Evolutionary conservation across 2,113 vertebrate species (phyloP), one percentile per base, ranked within the genome.

Genomic region (Istiophorus platypterus): DNA sequence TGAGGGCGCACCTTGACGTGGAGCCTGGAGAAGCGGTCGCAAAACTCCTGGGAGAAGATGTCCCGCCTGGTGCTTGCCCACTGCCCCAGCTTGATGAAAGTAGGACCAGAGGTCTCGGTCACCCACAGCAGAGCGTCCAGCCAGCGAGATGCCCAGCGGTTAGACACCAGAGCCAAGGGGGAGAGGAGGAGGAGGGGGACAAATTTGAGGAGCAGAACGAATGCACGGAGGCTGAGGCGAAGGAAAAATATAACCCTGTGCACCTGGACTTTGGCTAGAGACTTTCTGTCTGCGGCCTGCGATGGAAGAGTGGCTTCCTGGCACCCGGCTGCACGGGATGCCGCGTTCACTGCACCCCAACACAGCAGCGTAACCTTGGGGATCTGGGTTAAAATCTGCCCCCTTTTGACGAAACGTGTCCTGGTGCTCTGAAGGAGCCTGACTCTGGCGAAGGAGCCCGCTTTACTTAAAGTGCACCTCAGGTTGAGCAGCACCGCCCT

Each of bases 21-120:
- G 58, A 99, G 95, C 91, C 91, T 95, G 61, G 97, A 96, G 85
- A 99, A 98, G 69, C 93, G 92, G 0, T 94, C 90, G 0, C 98
- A 99, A 86, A 99, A 98, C 52, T 96, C 96, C 66, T 92, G 94
- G 0, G 98, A 96, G 85, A 99, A 98, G 74, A 99, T 94, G 87
- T 99, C 98, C 5, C 96, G 95, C 11, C 98, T 95, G 14, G 97
- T 99, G 94, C 97, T 97, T 85, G 97, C 97, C 98, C 98, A 99
- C 89, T 99, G 98, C 1, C 97, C 97, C 84, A 99, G 92, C 76
- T 99, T 99, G 81, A 99, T 93, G 57, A 96, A 99, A 0, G 97
- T 96, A 0, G 98, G 97, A 3, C 98, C 98, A 0, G 97, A 97
- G 0, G 96, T 94, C 84, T 98, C 97, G 0, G 96, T 97, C 34